Base-by-base conservation (phyloP, 2,113 vertebrate species). In the Dromaius novaehollandiae region DNA sequence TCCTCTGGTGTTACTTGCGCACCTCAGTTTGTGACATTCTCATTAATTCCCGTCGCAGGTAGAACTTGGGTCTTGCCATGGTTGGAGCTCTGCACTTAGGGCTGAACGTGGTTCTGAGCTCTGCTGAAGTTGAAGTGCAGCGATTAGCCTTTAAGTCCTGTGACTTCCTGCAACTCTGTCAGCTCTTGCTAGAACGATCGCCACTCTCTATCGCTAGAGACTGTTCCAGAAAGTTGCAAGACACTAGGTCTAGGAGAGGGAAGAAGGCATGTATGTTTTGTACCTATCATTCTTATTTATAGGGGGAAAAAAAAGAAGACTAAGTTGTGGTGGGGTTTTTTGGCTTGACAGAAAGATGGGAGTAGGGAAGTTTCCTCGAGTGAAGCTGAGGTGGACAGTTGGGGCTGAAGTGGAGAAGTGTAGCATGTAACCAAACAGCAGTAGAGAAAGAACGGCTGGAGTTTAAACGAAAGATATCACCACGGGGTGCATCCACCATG, bases 1-100 rank as follows among this genome's bases (percentile, higher is more conserved):
- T 71, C 11, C 38, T 30, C 8, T 0, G 0, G 36, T 24, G 13
- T 75, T 89, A 79, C 48, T 85, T 75, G n/a, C 22, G 42, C 16
- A 68, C 34, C 9, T 70, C 69, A 19, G 34, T 92, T 75, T 24
- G 56, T 40, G 60, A 42, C 40, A 18, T 40, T 66, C 11, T 28
- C 26, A 13, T 66, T 66, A 66, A 22, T 42, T 66, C 26, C 38
- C 26, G 6, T 42, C 18, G 26, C 44, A 63, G 34, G 13, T 21
- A 55, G 53, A 73, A 19, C 56, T 60, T 34, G 56, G 32, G 6
- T 34, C 30, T 6, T 60, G 56, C 18, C 11, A 32, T 60, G 56
- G 22, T 13, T 34, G 32, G 30, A 60, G 30, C 56, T 34, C 56
- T 60, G 56, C 32, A 32, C 18, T 60, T 60, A 32, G 56, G 32